Evolutionary conservation across 92 coral and sea anemone species (phyloP), one percentile per base, ranked within the genome.

Genomic region (Meandrina meandrites): DNA sequence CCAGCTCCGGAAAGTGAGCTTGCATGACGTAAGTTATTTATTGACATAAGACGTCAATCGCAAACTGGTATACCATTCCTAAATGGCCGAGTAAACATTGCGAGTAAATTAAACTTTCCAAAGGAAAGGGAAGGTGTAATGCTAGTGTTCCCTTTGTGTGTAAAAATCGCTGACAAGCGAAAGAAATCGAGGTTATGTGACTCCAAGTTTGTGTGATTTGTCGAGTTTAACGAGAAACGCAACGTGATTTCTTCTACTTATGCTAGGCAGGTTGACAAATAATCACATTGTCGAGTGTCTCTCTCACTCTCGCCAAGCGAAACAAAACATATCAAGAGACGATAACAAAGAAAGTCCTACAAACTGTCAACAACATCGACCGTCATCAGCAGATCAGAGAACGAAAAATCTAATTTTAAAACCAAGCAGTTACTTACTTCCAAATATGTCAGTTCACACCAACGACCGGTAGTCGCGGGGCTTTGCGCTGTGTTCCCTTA

Each of bases 11-110:
- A 81, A 47, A 81, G 77, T 24, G 34, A 14, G 15, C 36, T 77
- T 27, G 70, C 50, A 79, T 79, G 83, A 79, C 83, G 83, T 60
- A 60, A 11, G 28, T 30, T 37, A 73, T 34, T 60, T 19, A 79
- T 79, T 79, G 83, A 79, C 83, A 79, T 51, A 45, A 79, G 22
- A 79, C 71, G 83, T 79, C 83, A 79, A 58, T 60, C 28, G 50
- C 71, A 18, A 79, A 58, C 30, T 32, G 35, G 48, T 35, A 31
- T 42, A 45, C 58, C 76, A 3, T 36, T n/a, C 58, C 31, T 37
- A 71, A 57, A 81, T 68, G 72, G 72, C 19, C n/a, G 9, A 42
- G 36, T 81, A 67, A 68, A 81, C 45, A 81, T 31, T 16, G 22
- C 72, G 73, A 79, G 83, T 34, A 57, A 79, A 51, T 57, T 32